Evolutionary conservation across 2,113 vertebrate genomes (phyloP), one percentile per base, ranked within the genome.

Genomic region (Amphiprion percula): DNA sequence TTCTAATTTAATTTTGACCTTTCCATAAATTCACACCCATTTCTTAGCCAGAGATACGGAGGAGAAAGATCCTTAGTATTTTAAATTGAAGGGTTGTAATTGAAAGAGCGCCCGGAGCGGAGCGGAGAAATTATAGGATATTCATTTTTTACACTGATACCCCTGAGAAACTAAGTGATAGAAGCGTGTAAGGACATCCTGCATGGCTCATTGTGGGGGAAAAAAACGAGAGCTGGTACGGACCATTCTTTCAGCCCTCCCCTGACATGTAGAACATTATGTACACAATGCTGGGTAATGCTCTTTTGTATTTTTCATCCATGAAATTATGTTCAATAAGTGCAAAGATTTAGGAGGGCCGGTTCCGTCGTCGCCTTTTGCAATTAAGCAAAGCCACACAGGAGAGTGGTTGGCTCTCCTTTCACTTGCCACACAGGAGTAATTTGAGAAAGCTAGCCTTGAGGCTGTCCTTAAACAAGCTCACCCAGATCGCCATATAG

Each of bases 1-100:
- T 84, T 80, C 77, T 90, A 79, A 92, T 93, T 92, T 83, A 80
- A 87, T 89, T 87, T 23, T 90, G 90, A 93, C 91, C 90, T 93
- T 92, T 92, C 82, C 78, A 90, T 88, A 87, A 92, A 93, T 93
- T 85, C 88, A 87, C 83, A 90, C 81, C 55, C 79, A 69, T 89
- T 91, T 90, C 55, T 70, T 64, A 68, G 70, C 59, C 77, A 65
- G 68, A 78, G 76, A 79, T 70, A 73, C 10, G 58, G 72, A 67
- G 19, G 73, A 77, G 67, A 79, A 74, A 65, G 79, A 76, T 88
- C 72, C 88, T 90, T 79, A 81, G 72, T 84, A 77, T 86, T 88
- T 87, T 80, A 80, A 86, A 87, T 80, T 86, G 81, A 89, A 93
- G 90, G 87, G 78, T 83, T 91, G 84, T 90, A 92, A 93, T 88